These are phyloP conservation scores for Melieria crassipennis DNA, from an alignment of 2,888 invertebrate genomes.

Conservation along the genomic window DNA sequence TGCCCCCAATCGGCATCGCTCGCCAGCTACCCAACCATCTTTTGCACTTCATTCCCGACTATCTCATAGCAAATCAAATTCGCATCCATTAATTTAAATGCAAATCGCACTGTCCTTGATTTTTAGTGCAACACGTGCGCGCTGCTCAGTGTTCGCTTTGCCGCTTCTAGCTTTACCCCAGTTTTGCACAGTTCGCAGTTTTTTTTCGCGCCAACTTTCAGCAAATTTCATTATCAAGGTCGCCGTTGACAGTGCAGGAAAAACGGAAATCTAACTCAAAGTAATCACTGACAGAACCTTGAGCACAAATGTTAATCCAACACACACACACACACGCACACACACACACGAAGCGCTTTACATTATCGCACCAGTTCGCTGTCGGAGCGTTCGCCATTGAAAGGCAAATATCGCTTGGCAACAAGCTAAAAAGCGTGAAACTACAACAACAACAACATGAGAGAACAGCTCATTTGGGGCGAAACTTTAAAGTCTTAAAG, in stretches of 20 bases:
- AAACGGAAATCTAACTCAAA: conserved; percentile 17
- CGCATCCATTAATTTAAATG: conserved; percentile 27
- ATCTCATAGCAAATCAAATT: conserved; percentile 3
- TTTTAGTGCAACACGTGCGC: conserved; percentile 16
- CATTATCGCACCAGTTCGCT: conserved; percentile 13
- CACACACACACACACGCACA: not conserved
- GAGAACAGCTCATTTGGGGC: too few relatives aligned
- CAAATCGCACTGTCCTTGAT: conserved; percentile 31
- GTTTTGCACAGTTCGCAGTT: too few relatives aligned
- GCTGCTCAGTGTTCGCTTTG: too few relatives aligned
- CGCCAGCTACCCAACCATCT: too few relatives aligned
- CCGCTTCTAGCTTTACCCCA: too few relatives aligned
- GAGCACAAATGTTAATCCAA: conserved; percentile 24
- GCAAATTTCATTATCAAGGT: conserved; percentile 38
- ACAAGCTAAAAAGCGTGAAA: not conserved
- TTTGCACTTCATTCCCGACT: too few relatives aligned
- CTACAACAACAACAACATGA: too few relatives aligned
- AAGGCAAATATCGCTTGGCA: conserved; percentile 14
- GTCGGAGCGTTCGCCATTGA: conserved; percentile 15
- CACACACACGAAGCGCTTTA: not conserved
- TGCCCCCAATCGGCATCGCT: too few relatives aligned
- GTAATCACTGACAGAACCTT: conserved; percentile 29
- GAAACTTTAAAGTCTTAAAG: too few relatives aligned
- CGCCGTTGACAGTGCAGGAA: conserved; percentile 29
- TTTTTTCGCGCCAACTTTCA: too few relatives aligned